Base-by-base conservation (phyloP, 2,888 invertebrate species). In the Harmothoe impar region DNA sequence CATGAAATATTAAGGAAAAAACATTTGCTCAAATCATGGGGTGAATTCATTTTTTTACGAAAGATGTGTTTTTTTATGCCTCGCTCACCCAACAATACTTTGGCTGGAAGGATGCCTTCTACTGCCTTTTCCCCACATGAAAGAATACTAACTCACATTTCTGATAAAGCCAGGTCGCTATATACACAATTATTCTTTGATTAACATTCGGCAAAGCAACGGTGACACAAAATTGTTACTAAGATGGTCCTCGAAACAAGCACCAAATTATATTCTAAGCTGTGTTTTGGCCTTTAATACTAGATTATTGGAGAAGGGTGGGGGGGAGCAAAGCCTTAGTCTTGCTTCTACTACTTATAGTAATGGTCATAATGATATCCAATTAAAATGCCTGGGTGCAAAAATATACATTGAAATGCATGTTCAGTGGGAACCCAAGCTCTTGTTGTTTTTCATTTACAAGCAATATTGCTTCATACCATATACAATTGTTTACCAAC, bases 381-480 rank as follows among this genome's bases (percentile, higher is more conserved):
- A 62, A 62, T n/a, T 31, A 15, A 81, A 81, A 81, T 43, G 43
- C 43, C 33, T 43, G 33, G 35, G 81, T 81, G 81, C 81, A 81
- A 81, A 81, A 81, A 81, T 81, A 81, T 33, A 81, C 81, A 81
- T 43, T 81, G 77, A 77, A 77, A 77, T 77, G 77, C 31, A 62
- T 62, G 1, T 77, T 77, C 25, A 62, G 62, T 62, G 62, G 62
- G 3, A 62, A n/a, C 62, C 62, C 62, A 62, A 62, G 62, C 62
- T 62, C 7, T 20, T 43, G 43, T 43, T 62, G 20, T 62, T n/a
- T n/a, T 5, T 62, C n/a, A 62, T 20, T 62, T 62, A 62, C 62
- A 62, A 62, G 62, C 43, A 43, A 43, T 43, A 43, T 43, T 43
- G 43, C 10, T 43, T 43, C 43, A 43, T 10, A 10, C 43, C 43